Conservation (phyloP, 2,888 invertebrate genomes). For the Platycnemis pennipes region DNA sequence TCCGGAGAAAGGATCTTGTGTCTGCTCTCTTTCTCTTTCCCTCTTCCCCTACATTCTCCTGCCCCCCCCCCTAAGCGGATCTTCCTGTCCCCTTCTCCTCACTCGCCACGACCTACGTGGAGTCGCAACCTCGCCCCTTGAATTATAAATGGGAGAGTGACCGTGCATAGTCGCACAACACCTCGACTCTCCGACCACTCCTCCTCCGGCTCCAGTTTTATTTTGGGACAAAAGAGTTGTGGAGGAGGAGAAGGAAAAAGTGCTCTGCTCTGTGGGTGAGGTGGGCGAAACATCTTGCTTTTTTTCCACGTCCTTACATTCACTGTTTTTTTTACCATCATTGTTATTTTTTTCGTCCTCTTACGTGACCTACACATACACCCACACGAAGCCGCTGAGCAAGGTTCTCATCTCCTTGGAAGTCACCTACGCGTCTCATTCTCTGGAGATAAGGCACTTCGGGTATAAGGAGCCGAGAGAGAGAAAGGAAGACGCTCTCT, state of each 20-base stretch:
- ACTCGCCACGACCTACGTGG: not conserved
- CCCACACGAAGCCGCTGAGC: not conserved
- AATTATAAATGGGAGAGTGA: conserved; percentile 13
- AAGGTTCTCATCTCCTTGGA: not conserved
- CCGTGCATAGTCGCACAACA: not conserved
- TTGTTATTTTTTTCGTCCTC: too few species aligned
- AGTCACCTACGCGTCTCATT: too few species aligned
- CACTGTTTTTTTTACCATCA: too few species aligned
- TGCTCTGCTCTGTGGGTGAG: not conserved
- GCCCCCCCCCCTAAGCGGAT: too few species aligned
- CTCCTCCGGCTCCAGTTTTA: not conserved
- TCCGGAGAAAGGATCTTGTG: not conserved
- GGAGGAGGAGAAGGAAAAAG: not conserved
- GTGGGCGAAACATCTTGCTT: not conserved
- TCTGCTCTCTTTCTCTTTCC: not conserved
- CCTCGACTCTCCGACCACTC: too few species aligned
- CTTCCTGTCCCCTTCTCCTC: not conserved
- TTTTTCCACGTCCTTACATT: too few species aligned
- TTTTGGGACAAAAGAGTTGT: not conserved
- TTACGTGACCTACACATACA: not conserved
- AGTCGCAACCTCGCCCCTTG: not conserved
- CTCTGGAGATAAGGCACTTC: too few species aligned
- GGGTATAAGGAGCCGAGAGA: too few species aligned
- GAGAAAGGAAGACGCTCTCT: not conserved
- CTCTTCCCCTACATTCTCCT: not conserved